Conservation (phyloP, 2,113 vertebrate genomes). For the Albula glossodonta region DNA sequence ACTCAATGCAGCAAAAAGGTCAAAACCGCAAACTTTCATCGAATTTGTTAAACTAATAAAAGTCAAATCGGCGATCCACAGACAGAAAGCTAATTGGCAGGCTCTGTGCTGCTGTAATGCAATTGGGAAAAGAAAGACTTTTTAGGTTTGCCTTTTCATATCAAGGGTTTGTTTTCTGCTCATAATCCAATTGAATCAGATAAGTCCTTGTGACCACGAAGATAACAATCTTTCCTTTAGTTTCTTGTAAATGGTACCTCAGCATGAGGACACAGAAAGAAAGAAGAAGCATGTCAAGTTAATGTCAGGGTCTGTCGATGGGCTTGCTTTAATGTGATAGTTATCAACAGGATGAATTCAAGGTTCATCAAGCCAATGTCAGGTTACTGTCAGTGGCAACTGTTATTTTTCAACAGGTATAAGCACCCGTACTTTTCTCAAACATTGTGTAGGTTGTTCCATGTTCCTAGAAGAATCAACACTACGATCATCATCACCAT, state of each 20-base stretch:
- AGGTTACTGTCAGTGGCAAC: not conserved
- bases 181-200: conserved; percentile 59
- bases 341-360: not conserved
- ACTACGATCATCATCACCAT: too few relatives aligned
- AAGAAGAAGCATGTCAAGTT: conserved; percentile 29
- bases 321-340: not conserved
- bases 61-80: conserved; percentile 54
- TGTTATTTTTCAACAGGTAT: not conserved
- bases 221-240: conserved; percentile 43
- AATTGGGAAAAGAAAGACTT: conserved; percentile 57
- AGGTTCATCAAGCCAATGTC: not conserved
- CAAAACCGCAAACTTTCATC: conserved; percentile 68
- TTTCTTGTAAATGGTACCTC: conserved; percentile 35
- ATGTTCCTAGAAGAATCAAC: too few relatives aligned
- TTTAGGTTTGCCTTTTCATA: conserved; percentile 50
- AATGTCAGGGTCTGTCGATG: conserved; percentile 7
- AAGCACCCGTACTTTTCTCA: not conserved
- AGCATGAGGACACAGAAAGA: conserved; percentile 32
- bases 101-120: conserved; percentile 60
- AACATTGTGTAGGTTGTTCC: too few relatives aligned
- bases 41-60: conserved; percentile 68
- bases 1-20: conserved; percentile 62
- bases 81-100: conserved; percentile 62
- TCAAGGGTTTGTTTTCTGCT: conserved; percentile 57
- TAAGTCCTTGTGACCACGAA: conserved; percentile 55